Evolutionary conservation across 2,888 invertebrate species (phyloP).

Genomic region (Scaptomyza tumidula): DNA sequence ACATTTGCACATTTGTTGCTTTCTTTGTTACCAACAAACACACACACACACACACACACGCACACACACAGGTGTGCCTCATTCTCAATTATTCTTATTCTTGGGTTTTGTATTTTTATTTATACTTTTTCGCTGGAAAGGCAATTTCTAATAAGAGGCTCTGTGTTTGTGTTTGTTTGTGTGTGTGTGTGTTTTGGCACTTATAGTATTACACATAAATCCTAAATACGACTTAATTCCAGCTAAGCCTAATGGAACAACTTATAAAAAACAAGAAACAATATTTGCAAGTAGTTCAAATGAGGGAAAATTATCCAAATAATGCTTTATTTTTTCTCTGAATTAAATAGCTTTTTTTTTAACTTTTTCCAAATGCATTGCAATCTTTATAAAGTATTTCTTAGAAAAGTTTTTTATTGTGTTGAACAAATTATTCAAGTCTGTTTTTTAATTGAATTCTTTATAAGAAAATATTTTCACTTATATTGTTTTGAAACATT

Average conservation of each 20-base stretch:
- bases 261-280: neutral
- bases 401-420: no score
- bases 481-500: neutral
- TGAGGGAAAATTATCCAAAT: no score
- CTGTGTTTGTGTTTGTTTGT: no score
- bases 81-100: neutral
- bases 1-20: conserved; percentile 7
- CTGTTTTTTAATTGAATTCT: no score
- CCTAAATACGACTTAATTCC: conserved; percentile 1
- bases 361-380: no score
- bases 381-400: no score
- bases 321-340: no score
- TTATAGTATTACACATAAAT: conserved; percentile 1
- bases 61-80: conserved; percentile 35
- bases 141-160: conserved; percentile 12
- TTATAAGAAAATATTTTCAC: neutral
- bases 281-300: neutral
- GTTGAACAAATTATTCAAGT: no score
- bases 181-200: no score
- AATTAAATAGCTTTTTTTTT: neutral
- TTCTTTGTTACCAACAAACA: conserved; percentile 35
- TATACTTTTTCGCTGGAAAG: conserved; percentile 13
- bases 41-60: conserved; percentile 10
- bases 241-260: neutral
- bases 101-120: neutral